Conservation (phyloP, 2,888 invertebrate genomes). For the Boloria euphrosyne region DNA sequence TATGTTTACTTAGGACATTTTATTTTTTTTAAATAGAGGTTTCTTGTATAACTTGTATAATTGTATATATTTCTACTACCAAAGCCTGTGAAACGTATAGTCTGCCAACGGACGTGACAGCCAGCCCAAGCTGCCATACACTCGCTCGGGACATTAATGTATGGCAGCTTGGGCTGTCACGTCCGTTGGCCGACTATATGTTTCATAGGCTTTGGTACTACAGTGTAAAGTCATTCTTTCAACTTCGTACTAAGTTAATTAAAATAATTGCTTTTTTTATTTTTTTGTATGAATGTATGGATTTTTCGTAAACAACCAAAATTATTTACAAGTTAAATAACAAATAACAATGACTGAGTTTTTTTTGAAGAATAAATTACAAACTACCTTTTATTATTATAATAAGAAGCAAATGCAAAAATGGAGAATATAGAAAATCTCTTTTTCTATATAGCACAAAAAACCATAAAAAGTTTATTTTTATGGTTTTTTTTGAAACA, state of each 20-base stretch:
- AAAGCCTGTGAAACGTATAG: too few relatives aligned
- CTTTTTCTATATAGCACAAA: too few relatives aligned
- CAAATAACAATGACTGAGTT: conserved; percentile 4
- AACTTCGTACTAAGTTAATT: not conserved
- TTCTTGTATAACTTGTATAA: conserved; percentile 22
- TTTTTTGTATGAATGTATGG: not conserved
- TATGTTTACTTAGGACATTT: not conserved
- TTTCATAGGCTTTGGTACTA: too few relatives aligned
- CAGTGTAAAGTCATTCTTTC: conserved; percentile 11
- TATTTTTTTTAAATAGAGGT: not conserved
- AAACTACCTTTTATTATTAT: conserved; percentile 8
- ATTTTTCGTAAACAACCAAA: not conserved
- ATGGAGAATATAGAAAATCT: too few relatives aligned
- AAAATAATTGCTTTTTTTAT: not conserved
- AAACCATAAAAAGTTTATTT: too few relatives aligned
- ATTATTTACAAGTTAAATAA: conserved; percentile 14
- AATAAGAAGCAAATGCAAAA: too few relatives aligned
- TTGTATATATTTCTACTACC: conserved; percentile 20
- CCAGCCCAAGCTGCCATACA: too few relatives aligned
- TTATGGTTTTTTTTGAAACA: too few relatives aligned
- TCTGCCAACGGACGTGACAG: too few relatives aligned
- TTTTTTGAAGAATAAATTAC: not conserved
- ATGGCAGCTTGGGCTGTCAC: too few relatives aligned
- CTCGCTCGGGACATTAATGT: too few relatives aligned
- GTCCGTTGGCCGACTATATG: too few relatives aligned